These are phyloP conservation scores for Caenorhabditis latens DNA, from an alignment of 1,140 invertebrate species.

Conservation along the genomic window DNA sequence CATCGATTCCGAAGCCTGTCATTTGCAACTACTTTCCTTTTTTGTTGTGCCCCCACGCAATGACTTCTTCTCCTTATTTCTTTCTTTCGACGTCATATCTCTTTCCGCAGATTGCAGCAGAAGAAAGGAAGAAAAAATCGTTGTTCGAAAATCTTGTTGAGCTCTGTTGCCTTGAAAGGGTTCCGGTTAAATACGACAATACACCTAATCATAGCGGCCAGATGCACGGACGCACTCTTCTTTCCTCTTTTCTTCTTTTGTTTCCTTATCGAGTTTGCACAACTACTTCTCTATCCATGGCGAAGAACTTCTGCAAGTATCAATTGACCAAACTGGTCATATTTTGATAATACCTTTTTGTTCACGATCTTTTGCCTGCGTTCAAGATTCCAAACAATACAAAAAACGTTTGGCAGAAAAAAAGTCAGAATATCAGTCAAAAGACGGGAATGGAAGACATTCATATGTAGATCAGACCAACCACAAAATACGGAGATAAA, in stretches of 20 bases:
- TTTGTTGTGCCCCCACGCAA: conserved; percentile 8
- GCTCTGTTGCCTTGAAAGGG: conserved; percentile 40
- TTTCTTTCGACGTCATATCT: conserved; percentile 17
- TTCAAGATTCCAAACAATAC: too few relatives aligned
- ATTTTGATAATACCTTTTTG: too few relatives aligned
- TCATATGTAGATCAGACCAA: neutral
- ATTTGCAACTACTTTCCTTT: conserved; percentile 33
- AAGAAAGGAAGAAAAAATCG: neutral
- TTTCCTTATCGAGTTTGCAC: conserved; percentile 51
- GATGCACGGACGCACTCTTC: conserved; percentile 14
- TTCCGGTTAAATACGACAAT: conserved; percentile 51
- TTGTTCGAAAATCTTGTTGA: conserved; percentile 49
- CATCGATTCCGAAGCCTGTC: conserved; percentile 41
- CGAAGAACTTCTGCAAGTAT: too few relatives aligned
- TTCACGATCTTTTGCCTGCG: too few relatives aligned
- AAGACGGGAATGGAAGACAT: neutral
- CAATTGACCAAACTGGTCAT: too few relatives aligned
- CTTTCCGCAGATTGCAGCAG: neutral
- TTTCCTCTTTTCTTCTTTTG: conserved; percentile 19
- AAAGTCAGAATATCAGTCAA: neutral
- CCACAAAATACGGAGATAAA: neutral
- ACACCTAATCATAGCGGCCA: conserved; percentile 50
- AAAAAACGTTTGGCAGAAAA: too few relatives aligned
- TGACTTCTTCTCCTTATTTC: neutral
- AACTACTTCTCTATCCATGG: neutral